A percentile compares a stretch with the other conserved stretches of the same genome.
Evolutionary conservation across 2,888 invertebrate species (phyloP).

Genomic region (Pteria penguin): DNA sequence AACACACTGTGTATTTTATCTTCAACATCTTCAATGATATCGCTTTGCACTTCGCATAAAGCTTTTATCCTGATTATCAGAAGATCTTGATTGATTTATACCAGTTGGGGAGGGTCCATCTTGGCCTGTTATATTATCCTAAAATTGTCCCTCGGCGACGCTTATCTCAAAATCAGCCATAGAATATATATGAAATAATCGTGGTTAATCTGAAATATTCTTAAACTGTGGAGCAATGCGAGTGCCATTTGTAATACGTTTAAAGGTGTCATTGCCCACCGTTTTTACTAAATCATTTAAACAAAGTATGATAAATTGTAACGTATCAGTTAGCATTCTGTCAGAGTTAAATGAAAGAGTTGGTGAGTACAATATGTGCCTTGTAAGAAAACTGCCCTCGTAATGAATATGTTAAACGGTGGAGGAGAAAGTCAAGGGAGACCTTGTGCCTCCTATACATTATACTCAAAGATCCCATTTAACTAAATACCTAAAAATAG

Average conservation of each 20-base stretch:
- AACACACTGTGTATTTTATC: no score
- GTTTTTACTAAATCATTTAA: slow-evolving; percentile 26
- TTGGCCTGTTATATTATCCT: slow-evolving; percentile 2
- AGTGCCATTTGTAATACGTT: slow-evolving; percentile 26
- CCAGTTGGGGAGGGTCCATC: slow-evolving; percentile 1
- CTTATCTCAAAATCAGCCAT: slow-evolving; percentile 18
- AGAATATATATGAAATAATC: slow-evolving; percentile 10
- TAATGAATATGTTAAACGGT: no score
- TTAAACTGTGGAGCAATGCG: slow-evolving; percentile 8
- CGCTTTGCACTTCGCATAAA: background rate
- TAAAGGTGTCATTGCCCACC: slow-evolving; percentile 20
- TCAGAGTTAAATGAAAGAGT: background rate
- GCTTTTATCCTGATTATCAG: no score
- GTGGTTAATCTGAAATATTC: slow-evolving; percentile 15
- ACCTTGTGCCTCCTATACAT: no score
- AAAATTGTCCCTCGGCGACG: slow-evolving; percentile 24
- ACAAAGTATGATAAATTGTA: slow-evolving; percentile 22
- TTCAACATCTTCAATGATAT: background rate
- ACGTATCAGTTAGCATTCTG: background rate
- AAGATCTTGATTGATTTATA: slow-evolving; percentile 21
- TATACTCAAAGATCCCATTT: no score
- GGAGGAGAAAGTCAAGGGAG: no score
- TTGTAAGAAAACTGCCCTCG: no score
- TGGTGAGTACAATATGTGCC: no score
- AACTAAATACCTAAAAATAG: no score